Evolutionary conservation across 1,140 invertebrate genomes (phyloP).

Genomic region (Ostrea edulis): DNA sequence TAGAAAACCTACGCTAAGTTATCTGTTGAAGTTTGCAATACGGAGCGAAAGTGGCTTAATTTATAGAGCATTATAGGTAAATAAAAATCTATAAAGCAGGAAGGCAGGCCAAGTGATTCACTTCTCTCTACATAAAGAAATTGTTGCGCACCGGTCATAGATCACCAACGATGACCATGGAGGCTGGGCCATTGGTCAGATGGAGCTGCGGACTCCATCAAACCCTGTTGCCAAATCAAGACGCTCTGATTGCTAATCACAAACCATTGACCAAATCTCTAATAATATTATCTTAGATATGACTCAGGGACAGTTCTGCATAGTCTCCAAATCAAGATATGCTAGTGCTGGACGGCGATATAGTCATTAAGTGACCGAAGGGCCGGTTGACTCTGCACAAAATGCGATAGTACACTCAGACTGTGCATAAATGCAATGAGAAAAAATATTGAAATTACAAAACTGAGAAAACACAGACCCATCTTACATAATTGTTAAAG

Average conservation of each 20-base stretch:
- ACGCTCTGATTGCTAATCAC: conserved; percentile 17
- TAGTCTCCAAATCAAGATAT: neutral
- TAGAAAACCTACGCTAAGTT: neutral
- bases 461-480: neutral
- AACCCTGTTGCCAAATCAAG: neutral
- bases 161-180: neutral
- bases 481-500: neutral
- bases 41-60: conserved; percentile 9
- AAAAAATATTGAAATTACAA: neutral
- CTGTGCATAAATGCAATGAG: neutral
- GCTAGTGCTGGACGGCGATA: neutral
- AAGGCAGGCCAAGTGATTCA: neutral
- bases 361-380: neutral
- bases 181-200: neutral
- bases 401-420: neutral
- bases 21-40: neutral
- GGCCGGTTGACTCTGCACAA: neutral
- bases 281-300: neutral
- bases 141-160: neutral
- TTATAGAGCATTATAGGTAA: conserved; percentile 18
- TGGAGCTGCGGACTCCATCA: neutral
- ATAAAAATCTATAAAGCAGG: conserved; percentile 18
- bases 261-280: conserved; percentile 21
- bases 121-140: neutral
- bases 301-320: neutral